A percentile compares a stretch with the other conserved stretches of the same genome.
Conservation (phyloP, 1,140 invertebrate species). For the Tetramorium simillimum region DNA sequence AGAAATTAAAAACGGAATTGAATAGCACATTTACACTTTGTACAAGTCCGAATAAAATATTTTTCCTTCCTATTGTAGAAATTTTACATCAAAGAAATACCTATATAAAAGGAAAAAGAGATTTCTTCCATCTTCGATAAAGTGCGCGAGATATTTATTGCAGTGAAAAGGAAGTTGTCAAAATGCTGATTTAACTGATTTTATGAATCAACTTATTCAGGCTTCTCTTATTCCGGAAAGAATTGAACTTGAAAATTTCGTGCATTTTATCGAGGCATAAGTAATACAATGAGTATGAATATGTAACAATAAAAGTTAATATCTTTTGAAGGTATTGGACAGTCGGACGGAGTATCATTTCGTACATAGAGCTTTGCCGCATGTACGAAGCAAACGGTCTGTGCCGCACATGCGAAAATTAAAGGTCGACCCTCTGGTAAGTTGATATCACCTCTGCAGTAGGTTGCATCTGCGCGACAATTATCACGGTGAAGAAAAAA, state of each 20-base stretch:
- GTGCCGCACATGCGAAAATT: constrained; percentile 93
- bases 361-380: constrained; percentile 94
- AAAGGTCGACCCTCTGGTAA: constrained; percentile 96
- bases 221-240: not conserved
- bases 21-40: not conserved
- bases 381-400: constrained; percentile 93
- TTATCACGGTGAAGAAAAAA: not conserved
- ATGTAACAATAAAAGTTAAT: not conserved
- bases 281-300: too few relatives aligned
- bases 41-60: not conserved
- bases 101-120: not conserved
- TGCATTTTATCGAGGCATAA: not conserved
- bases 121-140: not conserved
- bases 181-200: not conserved
- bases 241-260: not conserved
- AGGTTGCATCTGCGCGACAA: not conserved
- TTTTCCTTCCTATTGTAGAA: not conserved
- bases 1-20: not conserved
- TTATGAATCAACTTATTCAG: not conserved
- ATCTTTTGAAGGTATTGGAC: constrained; percentile 90
- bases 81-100: not conserved
- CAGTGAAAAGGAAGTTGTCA: not conserved
- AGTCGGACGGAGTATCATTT: constrained; percentile 97
- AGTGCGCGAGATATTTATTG: not conserved
- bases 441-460: constrained; percentile 77